A percentile compares a stretch with the other conserved stretches of the same genome.
phyloP scores from a whole-genome alignment of 2,113 vertebrate genomes.

The Rhegmatorhina hoffmannsi region DNA sequence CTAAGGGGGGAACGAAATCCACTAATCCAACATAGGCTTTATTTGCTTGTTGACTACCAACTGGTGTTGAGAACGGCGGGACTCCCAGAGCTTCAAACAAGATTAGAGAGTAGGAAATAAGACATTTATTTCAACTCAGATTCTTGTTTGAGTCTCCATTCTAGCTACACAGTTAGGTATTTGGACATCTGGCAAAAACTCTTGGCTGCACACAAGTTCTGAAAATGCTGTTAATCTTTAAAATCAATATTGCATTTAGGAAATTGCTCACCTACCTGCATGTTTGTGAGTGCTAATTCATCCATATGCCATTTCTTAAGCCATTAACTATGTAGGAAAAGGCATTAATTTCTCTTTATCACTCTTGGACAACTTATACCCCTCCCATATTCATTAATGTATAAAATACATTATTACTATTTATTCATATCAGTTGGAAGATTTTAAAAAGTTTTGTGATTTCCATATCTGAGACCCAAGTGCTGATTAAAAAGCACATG shows the following conservation, averaged over 20 bases:
- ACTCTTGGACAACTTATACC: not conserved
- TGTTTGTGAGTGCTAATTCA: slow-evolving; percentile 22
- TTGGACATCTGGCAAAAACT: slow-evolving; percentile 30
- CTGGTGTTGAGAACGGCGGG: not conserved
- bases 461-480: not conserved
- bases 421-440: not conserved
- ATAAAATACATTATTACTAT: not conserved
- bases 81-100: slow-evolving; percentile 54
- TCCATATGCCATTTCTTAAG: not conserved
- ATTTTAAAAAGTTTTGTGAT: not conserved
- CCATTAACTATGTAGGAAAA: slow-evolving; percentile 1
- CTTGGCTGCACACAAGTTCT: not conserved
- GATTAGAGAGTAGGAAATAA: slow-evolving; percentile 59
- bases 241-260: slow-evolving; percentile 57
- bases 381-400: not conserved
- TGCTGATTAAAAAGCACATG: not conserved
- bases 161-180: not conserved
- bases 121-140: slow-evolving; percentile 59
- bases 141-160: slow-evolving; percentile 52
- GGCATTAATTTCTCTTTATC: not conserved
- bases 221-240: slow-evolving; percentile 67
- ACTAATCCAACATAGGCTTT: slow-evolving; percentile 60
- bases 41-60: slow-evolving; percentile 59
- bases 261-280: slow-evolving; percentile 21
- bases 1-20: slow-evolving; percentile 46